Conservation (phyloP, 2,797 vertebrate genomes). For the Karalla daura region DNA sequence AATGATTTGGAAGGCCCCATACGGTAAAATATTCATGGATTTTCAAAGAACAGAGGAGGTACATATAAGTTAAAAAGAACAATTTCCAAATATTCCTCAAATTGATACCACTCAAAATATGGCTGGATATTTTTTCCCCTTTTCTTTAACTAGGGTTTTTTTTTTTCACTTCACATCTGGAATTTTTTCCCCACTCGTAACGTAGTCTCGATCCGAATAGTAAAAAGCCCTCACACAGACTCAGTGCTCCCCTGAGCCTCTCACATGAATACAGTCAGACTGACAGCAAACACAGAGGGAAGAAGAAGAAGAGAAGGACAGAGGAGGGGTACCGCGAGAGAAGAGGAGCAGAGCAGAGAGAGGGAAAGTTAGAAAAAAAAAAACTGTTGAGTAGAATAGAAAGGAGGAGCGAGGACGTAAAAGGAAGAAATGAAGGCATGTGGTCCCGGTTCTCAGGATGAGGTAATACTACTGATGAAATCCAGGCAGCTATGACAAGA, state of each 20-base stretch:
- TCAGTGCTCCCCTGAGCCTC: constrained; percentile 10
- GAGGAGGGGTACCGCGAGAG: not conserved
- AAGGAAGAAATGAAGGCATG: not conserved
- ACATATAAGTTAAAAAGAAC: constrained; percentile 7
- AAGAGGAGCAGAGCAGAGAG: not conserved
- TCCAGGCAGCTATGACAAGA: constrained; percentile 30
- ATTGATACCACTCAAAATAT: too few relatives aligned
- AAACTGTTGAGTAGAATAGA: not conserved
- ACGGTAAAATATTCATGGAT: constrained; percentile 42
- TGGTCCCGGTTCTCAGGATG: constrained; percentile 14
- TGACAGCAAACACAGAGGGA: constrained; percentile 25
- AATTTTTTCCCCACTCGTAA: constrained; percentile 12
- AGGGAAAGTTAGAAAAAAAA: not conserved
- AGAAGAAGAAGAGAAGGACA: constrained; percentile 4
- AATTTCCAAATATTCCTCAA: constrained; percentile 33
- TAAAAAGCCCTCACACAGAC: constrained; percentile 4
- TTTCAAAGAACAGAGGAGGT: constrained; percentile 11
- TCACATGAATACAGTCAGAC: constrained; percentile 7
- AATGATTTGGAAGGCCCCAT: not conserved
- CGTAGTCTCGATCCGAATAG: constrained; percentile 15
- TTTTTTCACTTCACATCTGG: constrained; percentile 28
- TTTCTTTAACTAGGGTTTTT: not conserved
- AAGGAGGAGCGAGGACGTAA: not conserved
- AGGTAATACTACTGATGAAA: constrained; percentile 54
- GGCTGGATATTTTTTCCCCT: constrained; percentile 8